Conservation (phyloP, 2,797 vertebrate species). For the Coranthus polyacanthus region DNA sequence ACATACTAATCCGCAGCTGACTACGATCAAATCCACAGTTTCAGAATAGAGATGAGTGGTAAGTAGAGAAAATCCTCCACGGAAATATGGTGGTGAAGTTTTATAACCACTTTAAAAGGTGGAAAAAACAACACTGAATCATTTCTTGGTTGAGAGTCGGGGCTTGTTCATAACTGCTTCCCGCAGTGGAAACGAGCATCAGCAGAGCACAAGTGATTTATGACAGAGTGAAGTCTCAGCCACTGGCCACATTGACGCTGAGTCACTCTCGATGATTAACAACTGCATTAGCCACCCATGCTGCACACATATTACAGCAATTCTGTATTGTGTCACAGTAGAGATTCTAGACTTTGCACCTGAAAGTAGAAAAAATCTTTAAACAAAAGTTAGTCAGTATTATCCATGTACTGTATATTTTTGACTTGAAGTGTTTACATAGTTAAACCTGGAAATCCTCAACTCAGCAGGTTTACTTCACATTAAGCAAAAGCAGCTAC, state of each 20-base stretch:
- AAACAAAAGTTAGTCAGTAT: too few relatives aligned
- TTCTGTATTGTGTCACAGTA: neutral
- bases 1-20: neutral
- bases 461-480: constrained; percentile 1
- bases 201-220: constrained; percentile 37
- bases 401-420: too few relatives aligned
- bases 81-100: neutral
- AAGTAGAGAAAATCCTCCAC: neutral
- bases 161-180: constrained; percentile 23
- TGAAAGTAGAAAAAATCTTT: neutral
- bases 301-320: neutral
- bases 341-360: neutral
- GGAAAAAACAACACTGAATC: neutral
- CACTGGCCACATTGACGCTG: constrained; percentile 5
- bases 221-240: constrained; percentile 18
- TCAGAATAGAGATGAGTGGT: neutral
- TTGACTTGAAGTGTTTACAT: too few relatives aligned
- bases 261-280: constrained; percentile 35
- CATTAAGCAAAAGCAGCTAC: neutral
- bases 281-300: neutral
- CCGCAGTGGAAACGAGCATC: constrained; percentile 32
- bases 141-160: constrained; percentile 5
- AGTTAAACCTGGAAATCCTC: constrained; percentile 6
- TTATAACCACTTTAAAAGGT: neutral
- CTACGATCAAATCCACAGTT: neutral